These are phyloP conservation scores for Mesoclemmys tuberculata DNA, from an alignment of 2,113 vertebrate genomes.

Conservation along the genomic window DNA sequence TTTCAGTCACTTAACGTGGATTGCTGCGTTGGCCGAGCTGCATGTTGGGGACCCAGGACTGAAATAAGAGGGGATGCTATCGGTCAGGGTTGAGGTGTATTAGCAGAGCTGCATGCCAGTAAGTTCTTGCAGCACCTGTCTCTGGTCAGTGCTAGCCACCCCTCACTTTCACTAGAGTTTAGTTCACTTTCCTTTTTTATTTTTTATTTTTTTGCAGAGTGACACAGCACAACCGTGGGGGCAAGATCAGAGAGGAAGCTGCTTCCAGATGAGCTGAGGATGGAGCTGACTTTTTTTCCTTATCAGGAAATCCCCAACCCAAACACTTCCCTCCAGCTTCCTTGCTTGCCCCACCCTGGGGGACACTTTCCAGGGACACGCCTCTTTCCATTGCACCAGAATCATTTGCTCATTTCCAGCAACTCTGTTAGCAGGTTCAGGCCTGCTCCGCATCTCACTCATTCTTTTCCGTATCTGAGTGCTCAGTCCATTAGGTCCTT, in stretches of 20 bases:
- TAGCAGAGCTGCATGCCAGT: neutral
- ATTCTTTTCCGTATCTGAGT: rapidly evolving
- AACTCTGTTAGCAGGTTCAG: neutral
- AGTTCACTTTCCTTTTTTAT: neutral
- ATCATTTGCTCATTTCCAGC: neutral
- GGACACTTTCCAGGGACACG: neutral
- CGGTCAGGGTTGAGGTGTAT: neutral
- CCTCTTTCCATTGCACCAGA: neutral
- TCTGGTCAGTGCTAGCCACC: rapidly evolving
- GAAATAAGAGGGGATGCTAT: rapidly evolving
- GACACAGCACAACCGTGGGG: rapidly evolving
- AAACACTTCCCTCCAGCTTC: neutral
- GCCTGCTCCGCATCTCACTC: neutral
- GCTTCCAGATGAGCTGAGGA: neutral
- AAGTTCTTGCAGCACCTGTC: rapidly evolving
- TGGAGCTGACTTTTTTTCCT: slow-evolving; percentile 36
- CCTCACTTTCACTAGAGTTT: rapidly evolving
- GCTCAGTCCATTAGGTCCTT: neutral
- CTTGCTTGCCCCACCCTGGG: neutral
- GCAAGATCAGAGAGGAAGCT: neutral
- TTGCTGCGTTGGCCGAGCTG: neutral
- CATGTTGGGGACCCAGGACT: neutral
- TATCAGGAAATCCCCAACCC: neutral
- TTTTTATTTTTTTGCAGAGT: neutral
- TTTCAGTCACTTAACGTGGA: rapidly evolving